Evolutionary conservation across 2,888 invertebrate species (phyloP), one percentile per base, ranked within the genome.

Genomic region (Trichopoda pennipes): DNA sequence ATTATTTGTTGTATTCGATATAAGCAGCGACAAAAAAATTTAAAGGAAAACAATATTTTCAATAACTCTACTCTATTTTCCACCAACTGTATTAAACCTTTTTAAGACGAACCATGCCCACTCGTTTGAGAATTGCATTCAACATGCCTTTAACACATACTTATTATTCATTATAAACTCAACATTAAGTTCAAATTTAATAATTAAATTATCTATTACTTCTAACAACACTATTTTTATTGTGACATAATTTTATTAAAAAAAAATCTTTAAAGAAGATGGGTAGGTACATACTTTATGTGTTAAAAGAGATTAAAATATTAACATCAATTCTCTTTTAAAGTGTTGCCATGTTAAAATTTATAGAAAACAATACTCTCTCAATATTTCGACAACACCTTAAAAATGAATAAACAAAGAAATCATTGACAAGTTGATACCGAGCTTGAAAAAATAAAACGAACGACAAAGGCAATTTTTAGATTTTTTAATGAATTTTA

Each of bases 351-450:
- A 61, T 38, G 17, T 53, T 28, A 21, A 32, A 42, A 32, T 7
- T 28, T 16, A 12, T 32, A 35, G 1, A 9, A 8, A 9, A n/a
- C n/a, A n/a, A n/a, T 28, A 10, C 10, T 69, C 47, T 10, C 32
- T 21, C n/a, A 68, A 1, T 47, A 23, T 63, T 35, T 53, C 35
- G 49, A 56, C 28, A 70, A 23, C 42, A 49, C 17, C 55, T 38
- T 19, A 49, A 14, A 32, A 70, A 49, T 28, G n/a, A 63, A 23
- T 38, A 51, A 73, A 66, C 77, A 77, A 81, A 81, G 63, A 81
- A 81, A 66, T 66, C 23, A 42, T 70, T 60, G 35, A 75, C 72
- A 66, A 70, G 19, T 16, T 28, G n/a, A 73, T 38, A 17, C 28
- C 28, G 9, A 35, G 68, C n/a, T 53, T 55, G 7, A 35, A 63